A percentile compares a stretch with the other conserved stretches of the same genome.
phyloP scores from a whole-genome alignment of 2,888 invertebrate species.

The Caenorhabditis zanzibari region DNA sequence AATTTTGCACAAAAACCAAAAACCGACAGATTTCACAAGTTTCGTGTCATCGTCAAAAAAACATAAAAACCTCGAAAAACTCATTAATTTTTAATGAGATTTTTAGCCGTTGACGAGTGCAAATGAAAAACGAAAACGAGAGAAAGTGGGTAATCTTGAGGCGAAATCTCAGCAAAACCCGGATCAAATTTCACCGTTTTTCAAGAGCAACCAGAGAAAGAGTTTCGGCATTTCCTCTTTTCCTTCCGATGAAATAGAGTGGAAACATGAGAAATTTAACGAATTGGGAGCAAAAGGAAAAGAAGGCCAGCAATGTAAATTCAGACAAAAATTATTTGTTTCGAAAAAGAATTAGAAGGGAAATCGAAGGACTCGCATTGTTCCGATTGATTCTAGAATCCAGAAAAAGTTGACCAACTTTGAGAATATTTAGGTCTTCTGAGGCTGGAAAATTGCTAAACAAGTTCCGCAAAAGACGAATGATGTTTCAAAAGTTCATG shows the following conservation, averaged over 20 bases:
- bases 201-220: constrained; percentile 29
- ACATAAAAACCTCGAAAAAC: constrained; percentile 3
- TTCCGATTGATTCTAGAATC: not conserved
- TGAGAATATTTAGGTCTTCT: too few relatives aligned
- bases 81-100: constrained; percentile 47
- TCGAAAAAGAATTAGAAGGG: constrained; percentile 38
- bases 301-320: not conserved
- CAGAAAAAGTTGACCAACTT: too few relatives aligned
- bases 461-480: too few relatives aligned
- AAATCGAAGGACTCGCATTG: not conserved
- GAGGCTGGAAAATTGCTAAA: too few relatives aligned
- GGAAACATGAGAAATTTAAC: constrained; percentile 38
- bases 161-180: constrained; percentile 41
- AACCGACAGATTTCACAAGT: constrained; percentile 24
- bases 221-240: not conserved
- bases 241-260: constrained; percentile 17
- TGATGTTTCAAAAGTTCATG: too few relatives aligned
- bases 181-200: constrained; percentile 47
- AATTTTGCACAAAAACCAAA: not conserved
- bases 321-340: constrained; percentile 31
- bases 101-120: constrained; percentile 33
- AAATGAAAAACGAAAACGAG: constrained; percentile 28
- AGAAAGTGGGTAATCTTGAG: constrained; percentile 48
- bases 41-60: constrained; percentile 23
- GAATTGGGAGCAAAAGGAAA: constrained; percentile 1